These are phyloP conservation scores for Yponomeuta evonymella DNA, from an alignment of 2,888 invertebrate genomes.

Conservation along the genomic window DNA sequence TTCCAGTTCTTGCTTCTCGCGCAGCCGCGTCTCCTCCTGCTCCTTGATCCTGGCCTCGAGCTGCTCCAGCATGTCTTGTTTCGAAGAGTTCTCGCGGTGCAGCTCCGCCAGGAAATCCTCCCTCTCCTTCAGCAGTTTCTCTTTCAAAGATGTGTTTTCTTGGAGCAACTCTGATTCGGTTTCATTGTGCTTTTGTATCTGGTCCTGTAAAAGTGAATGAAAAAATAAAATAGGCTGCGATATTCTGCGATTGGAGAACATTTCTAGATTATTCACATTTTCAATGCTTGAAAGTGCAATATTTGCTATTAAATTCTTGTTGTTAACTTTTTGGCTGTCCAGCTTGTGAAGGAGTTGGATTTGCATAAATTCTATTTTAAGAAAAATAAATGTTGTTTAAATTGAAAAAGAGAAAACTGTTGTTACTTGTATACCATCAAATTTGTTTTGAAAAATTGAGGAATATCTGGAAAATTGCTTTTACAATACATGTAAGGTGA, in stretches of 20 bases:
- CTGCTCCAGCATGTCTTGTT: slow-evolving; percentile 68
- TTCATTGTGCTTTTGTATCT: slow-evolving; percentile 57
- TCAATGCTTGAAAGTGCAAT: neutral
- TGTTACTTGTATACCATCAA: too few species aligned
- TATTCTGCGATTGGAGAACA: too few species aligned
- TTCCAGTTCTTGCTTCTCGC: slow-evolving; percentile 58
- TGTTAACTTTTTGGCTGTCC: too few species aligned
- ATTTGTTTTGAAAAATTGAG: too few species aligned
- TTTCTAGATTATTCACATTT: too few species aligned
- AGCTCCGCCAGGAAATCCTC: slow-evolving; percentile 67
- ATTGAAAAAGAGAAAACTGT: too few species aligned
- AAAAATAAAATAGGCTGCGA: too few species aligned
- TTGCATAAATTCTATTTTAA: too few species aligned
- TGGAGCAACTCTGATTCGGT: slow-evolving; percentile 57
- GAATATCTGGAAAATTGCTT: too few species aligned
- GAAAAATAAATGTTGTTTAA: too few species aligned
- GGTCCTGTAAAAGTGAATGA: slow-evolving; percentile 37
- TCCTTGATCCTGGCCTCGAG: slow-evolving; percentile 65
- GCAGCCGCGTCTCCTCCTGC: slow-evolving; percentile 61
- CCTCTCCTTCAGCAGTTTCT: slow-evolving; percentile 65
- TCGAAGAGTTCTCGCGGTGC: slow-evolving; percentile 66
- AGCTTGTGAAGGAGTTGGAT: too few species aligned
- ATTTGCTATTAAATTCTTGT: neutral
- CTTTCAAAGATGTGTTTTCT: slow-evolving; percentile 64
- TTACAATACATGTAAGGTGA: too few species aligned